Evolutionary conservation across 2,113 vertebrate genomes (phyloP).

Genomic region (Alaudala cheleensis): DNA sequence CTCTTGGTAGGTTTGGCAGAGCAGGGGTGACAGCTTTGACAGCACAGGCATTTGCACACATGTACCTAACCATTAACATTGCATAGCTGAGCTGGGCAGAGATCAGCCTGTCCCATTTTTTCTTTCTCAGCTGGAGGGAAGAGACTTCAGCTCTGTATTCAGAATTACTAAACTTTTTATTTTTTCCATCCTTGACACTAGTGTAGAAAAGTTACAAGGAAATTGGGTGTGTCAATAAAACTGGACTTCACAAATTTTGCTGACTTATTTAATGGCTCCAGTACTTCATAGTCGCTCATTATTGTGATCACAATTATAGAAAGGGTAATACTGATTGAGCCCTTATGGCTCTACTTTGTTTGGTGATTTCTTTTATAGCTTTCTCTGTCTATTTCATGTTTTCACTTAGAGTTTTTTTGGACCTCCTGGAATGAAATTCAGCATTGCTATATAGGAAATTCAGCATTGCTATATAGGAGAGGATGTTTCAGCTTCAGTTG

Average conservation of each 20-base stretch:
- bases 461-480: background rate
- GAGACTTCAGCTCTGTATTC: background rate
- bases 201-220: background rate
- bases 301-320: background rate
- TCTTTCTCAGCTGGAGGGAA: background rate
- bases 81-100: background rate
- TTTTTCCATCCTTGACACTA: background rate
- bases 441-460: background rate
- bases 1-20: background rate
- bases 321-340: background rate
- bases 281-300: background rate
- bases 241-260: background rate
- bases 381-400: background rate
- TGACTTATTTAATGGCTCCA: background rate
- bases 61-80: background rate
- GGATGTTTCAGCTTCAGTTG: background rate
- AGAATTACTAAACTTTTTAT: background rate
- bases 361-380: background rate
- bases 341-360: background rate
- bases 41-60: background rate
- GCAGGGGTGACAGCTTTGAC: background rate
- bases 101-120: background rate
- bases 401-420: background rate
- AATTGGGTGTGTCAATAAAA: background rate
- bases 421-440: background rate